Evolutionary conservation across 2,888 invertebrate genomes (phyloP).

Genomic region (Apantesis nais): DNA sequence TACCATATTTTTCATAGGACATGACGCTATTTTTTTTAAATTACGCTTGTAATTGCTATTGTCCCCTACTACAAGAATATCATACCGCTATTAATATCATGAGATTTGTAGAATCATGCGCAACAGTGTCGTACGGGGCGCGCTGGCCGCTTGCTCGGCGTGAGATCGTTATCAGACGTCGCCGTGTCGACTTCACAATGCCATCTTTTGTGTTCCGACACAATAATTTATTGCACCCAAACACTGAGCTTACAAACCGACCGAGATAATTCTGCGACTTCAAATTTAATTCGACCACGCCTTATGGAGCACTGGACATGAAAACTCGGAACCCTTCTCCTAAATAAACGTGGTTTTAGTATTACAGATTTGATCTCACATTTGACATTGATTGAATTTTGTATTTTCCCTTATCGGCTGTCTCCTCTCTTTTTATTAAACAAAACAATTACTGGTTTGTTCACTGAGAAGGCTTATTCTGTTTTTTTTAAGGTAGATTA

Average conservation of each 20-base stretch:
- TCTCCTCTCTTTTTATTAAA: not conserved
- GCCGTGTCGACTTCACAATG: constrained; percentile 79
- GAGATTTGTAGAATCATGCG: constrained; percentile 33
- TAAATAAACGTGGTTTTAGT: constrained; percentile 23
- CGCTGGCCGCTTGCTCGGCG: constrained; percentile 48
- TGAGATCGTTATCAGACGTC: constrained; percentile 78
- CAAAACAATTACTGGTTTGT: not conserved
- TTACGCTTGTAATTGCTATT: not conserved
- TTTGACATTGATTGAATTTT: not conserved
- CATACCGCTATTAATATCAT: constrained; percentile 24
- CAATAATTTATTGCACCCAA: constrained; percentile 81
- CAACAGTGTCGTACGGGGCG: constrained; percentile 35
- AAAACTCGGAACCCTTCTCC: constrained; percentile 35
- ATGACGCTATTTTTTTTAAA: not conserved
- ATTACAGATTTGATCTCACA: constrained; percentile 15
- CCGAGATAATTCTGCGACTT: constrained; percentile 69
- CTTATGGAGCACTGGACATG: constrained; percentile 41
- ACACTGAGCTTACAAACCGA: constrained; percentile 71
- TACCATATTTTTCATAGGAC: not conserved
- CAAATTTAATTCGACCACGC: constrained; percentile 63
- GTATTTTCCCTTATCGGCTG: not conserved
- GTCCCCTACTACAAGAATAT: not conserved
- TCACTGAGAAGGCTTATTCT: not conserved
- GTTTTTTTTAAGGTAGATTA: not conserved
- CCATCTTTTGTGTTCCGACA: constrained; percentile 82